Base-by-base conservation (phyloP, 2,888 invertebrate species). In the Carpatolechia fugitivella region DNA sequence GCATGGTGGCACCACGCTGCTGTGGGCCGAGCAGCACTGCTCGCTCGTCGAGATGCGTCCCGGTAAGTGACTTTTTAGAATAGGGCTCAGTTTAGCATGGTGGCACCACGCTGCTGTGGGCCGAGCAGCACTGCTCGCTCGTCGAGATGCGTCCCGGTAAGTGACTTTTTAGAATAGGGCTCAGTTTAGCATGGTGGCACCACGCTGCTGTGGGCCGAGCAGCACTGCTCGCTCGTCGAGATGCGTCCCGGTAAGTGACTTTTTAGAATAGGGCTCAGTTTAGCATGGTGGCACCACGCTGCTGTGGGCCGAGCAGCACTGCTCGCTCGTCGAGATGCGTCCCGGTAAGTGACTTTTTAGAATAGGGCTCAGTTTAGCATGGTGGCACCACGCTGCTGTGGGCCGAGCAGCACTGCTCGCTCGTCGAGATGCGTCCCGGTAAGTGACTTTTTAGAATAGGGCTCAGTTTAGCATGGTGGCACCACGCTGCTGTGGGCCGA, bases 21-120 rank as follows among this genome's bases (percentile, higher is more conserved):
- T 96, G 59, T 99, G 99, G 99, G 94, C 98, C 55, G 98, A 99
- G 85, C 98, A 98, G 80, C 97, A 98, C 85, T 99, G 98, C 90
- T 97, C 98, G 41, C 93, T 99, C 62, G 95, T 96, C 66, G 95
- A 97, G 91, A 94, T 99, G 85, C 92, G 99, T 72, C 98, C 98
- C 78, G 96, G 98, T 98, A 91, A 80, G 76, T 64, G 4, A 1
- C 36, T 29, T 2, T 33, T n/a, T n/a, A n/a, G n/a, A n/a, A n/a
- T n/a, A n/a, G n/a, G n/a, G n/a, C n/a, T n/a, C n/a, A n/a, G n/a
- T n/a, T n/a, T n/a, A n/a, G n/a, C n/a, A n/a, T 11, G 11, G 11
- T 30, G 24, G 97, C 66, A 97, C 98, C 62, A 97, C 97, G 58
- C 92, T 97, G 74, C 92, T 96, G 59, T 99, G 99, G 99, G 94